Conservation (phyloP, 1,140 invertebrate genomes). For the Paraescarpia echinospica region DNA sequence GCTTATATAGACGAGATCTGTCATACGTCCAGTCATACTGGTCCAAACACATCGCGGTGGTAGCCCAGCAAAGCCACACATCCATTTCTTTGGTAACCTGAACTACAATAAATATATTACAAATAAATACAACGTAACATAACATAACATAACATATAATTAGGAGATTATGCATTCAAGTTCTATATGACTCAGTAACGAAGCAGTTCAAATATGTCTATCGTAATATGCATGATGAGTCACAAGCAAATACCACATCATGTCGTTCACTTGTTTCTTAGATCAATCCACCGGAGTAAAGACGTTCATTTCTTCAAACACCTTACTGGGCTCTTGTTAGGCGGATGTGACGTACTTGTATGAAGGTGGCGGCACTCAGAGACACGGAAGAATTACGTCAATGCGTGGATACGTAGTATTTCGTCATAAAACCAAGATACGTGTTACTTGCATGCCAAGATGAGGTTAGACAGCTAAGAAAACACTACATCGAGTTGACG, state of each 20-base stretch:
- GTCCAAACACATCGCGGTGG: neutral
- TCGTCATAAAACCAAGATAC: too few relatives aligned
- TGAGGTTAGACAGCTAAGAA: neutral
- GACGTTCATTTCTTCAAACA: neutral
- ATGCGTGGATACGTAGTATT: too few relatives aligned
- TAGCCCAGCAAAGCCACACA: neutral
- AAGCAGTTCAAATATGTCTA: neutral
- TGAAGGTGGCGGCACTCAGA: neutral
- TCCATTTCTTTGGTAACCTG: neutral
- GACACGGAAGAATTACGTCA: neutral
- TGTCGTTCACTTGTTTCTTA: neutral
- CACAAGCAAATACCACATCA: neutral
- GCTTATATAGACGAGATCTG: neutral
- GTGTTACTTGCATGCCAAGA: neutral
- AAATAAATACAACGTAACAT: neutral
- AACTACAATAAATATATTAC: neutral
- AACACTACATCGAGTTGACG: neutral
- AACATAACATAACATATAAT: neutral
- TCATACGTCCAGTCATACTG: neutral
- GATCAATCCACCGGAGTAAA: neutral
- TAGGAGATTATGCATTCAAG: neutral
- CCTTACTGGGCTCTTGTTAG: neutral
- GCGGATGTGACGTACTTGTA: neutral
- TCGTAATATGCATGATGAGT: neutral
- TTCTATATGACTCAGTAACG: neutral